Conservation (phyloP, 2,797 vertebrate species). For the Heliangelus exortis region DNA sequence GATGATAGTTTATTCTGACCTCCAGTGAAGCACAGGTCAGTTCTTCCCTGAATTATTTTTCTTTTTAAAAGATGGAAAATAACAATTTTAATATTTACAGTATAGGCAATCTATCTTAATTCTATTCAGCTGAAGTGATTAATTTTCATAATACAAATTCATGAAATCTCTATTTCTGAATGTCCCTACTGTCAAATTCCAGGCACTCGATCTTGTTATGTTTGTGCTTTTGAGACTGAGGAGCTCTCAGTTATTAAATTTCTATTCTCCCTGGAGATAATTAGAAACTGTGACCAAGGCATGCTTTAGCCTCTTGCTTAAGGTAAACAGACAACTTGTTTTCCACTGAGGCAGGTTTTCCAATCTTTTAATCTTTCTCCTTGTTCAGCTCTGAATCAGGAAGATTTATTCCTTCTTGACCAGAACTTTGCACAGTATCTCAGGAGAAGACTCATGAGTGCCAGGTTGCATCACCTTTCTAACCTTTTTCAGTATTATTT, state of each 20-base stretch:
- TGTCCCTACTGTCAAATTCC: background rate
- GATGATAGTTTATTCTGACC: background rate
- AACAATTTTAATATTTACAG: background rate
- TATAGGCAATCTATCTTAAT: background rate
- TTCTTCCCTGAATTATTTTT: background rate
- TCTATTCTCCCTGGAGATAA: background rate
- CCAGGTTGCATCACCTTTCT: background rate
- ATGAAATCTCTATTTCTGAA: background rate
- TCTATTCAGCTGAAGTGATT: background rate
- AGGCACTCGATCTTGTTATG: background rate
- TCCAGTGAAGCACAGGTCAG: background rate
- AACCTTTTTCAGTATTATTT: background rate
- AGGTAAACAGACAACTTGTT: background rate
- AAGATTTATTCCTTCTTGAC: background rate
- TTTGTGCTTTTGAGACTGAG: slow-evolving; percentile 22
- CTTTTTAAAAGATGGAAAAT: slow-evolving; percentile 1
- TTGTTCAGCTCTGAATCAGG: background rate
- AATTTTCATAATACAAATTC: background rate
- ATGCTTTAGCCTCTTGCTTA: background rate
- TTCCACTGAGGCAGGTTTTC: background rate
- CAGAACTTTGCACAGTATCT: background rate
- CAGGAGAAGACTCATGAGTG: background rate
- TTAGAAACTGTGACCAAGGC: background rate
- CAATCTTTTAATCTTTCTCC: background rate
- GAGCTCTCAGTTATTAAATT: background rate